Conservation (phyloP, 2,888 invertebrate species). For the Acrobasis suavella region DNA sequence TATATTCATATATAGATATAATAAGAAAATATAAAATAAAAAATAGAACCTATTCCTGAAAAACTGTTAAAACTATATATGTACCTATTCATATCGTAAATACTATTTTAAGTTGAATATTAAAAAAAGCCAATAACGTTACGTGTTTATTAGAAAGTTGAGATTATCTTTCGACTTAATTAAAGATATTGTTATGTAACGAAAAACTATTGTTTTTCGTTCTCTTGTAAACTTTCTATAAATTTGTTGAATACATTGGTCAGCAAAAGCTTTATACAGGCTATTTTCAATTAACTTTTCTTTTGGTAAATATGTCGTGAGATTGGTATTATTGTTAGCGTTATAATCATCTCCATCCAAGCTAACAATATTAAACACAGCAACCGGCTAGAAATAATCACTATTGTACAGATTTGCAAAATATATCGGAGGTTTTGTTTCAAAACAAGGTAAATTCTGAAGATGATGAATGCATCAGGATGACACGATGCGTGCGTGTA, state of each 20-base stretch:
- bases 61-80: no score
- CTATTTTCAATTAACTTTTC: not conserved
- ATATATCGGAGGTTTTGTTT: no score
- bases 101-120: not conserved
- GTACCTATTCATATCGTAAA: no score
- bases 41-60: no score
- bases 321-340: not conserved
- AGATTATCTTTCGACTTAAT: conserved; percentile 26
- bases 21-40: no score
- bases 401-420: no score
- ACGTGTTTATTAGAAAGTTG: conserved; percentile 14
- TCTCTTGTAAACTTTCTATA: conserved; percentile 5
- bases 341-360: no score
- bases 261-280: not conserved
- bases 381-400: no score
- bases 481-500: not conserved
- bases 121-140: conserved; percentile 9
- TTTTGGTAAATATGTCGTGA: not conserved
- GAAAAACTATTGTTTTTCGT: conserved; percentile 17
- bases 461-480: no score
- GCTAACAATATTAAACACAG: no score
- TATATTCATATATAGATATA: no score
- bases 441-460: no score
- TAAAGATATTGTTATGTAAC: conserved; percentile 30
- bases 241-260: not conserved